These are phyloP conservation scores for Chymomyza procnemis DNA, from an alignment of 2,888 invertebrate genomes.

Conservation along the genomic window DNA sequence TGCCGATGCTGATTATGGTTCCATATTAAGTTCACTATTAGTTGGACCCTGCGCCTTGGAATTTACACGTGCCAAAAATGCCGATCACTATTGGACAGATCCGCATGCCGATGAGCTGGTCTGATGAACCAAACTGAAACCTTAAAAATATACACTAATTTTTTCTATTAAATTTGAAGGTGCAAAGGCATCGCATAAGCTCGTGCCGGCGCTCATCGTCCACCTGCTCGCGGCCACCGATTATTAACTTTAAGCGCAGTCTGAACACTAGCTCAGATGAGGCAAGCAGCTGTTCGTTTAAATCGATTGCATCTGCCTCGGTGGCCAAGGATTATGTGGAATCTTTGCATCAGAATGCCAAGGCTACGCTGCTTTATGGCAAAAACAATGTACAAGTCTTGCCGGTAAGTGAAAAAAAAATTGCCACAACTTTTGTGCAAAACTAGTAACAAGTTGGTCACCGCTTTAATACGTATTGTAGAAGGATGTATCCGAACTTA, in stretches of 20 bases:
- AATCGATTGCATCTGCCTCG: constrained; percentile 74
- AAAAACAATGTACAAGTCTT: constrained; percentile 95
- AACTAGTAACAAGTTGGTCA: not conserved
- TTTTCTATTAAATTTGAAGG: constrained; percentile 72
- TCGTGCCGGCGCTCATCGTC: constrained; percentile 88
- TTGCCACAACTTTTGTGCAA: not conserved
- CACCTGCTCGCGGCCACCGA: constrained; percentile 84
- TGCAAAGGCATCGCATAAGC: constrained; percentile 85
- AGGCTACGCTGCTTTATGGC: constrained; percentile 93
- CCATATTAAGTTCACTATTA: constrained; percentile 91
- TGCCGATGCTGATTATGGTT: constrained; percentile 93
- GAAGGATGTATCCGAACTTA: constrained; percentile 88
- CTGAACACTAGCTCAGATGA: constrained; percentile 89
- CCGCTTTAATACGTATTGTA: constrained; percentile 66
- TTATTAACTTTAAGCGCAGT: constrained; percentile 85
- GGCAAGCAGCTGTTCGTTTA: constrained; percentile 78
- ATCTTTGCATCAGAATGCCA: constrained; percentile 95
- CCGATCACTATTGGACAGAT: constrained; percentile 94
- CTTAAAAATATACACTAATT: not conserved
- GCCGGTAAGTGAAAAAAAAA: constrained; percentile 82
- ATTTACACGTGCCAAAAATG: constrained; percentile 92
- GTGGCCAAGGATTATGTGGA: constrained; percentile 95
- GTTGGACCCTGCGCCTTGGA: constrained; percentile 97
- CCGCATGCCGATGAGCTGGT: constrained; percentile 96
- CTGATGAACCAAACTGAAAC: constrained; percentile 16